Evolutionary conservation across 2,113 vertebrate genomes (phyloP), one percentile per base, ranked within the genome.

Genomic region (Formicarius rufipectus): DNA sequence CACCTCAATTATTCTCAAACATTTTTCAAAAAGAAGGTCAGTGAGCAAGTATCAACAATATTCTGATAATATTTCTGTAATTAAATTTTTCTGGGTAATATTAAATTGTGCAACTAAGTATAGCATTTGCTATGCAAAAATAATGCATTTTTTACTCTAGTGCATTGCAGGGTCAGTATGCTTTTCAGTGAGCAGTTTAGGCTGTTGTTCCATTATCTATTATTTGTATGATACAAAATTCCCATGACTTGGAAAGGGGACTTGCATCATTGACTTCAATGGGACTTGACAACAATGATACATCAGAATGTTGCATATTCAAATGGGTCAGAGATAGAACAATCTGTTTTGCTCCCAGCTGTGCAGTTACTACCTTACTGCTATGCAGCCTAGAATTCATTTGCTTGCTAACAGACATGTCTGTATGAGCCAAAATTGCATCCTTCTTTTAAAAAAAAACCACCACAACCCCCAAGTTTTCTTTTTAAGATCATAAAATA

Each of bases 331-430:
- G 80, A 84, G 47, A 73, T 12, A 53, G 53, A 82, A 30, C 27
- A 92, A 85, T 83, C 35, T 77, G 56, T 21, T 89, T 92, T 85
- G 31, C 30, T 96, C 80, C 62, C 77, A 77, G 52, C 53, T 95
- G 78, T 88, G 56, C 17, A 56, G 56, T 88, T 90, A 68, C 56
- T 35, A 23, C 21, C 45, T 63, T 87, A 74, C 55, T 81, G 59
- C 37, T 58, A 73, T 3, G 7, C n/a, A 78, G 39, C 60, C 21
- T 44, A 60, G 47, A 93, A 91, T 87, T 80, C 27, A 85, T 85
- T 93, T 60, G 3, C 23, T 87, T 60, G 37, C 33, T 64, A 39
- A 64, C 24, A 67, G 39, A 84, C 24, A 42, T 25, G 17, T 53
- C 33, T 49, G 28, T 58, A 50, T 56, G 40, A 81, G 72, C 21